Percentiles rank a stretch among this genome's conserved stretches.
Conservation (phyloP, 2,113 vertebrate genomes). For the Rhynchopsitta pachyrhyncha region DNA sequence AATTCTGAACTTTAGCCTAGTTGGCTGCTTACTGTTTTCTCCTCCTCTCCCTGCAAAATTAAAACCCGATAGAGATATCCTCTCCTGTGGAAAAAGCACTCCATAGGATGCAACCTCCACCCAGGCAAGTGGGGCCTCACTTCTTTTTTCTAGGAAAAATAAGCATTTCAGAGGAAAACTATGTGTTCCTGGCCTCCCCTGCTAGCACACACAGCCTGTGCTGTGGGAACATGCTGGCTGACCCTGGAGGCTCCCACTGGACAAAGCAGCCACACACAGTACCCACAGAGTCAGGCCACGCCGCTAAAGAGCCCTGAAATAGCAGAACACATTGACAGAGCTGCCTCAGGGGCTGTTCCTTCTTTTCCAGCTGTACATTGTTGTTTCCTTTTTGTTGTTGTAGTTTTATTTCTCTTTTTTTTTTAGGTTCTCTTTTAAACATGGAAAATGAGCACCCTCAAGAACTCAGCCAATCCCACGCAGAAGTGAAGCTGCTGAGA, state of each 20-base stretch:
- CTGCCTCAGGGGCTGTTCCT: neutral
- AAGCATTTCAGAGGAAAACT: neutral
- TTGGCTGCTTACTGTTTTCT: neutral
- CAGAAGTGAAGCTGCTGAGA: neutral
- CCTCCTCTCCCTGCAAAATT: neutral
- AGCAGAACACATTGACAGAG: neutral
- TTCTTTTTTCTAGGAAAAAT: neutral
- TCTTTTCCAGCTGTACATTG: neutral
- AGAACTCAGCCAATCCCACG: neutral
- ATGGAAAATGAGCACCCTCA: conserved; percentile 53
- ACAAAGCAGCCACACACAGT: neutral
- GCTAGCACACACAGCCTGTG: neutral
- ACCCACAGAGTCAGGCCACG: neutral
- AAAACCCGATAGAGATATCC: neutral
- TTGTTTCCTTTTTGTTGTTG: neutral
- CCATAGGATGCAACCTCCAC: neutral
- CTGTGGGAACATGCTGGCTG: neutral
- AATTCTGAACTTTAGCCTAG: neutral
- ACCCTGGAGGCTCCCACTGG: neutral
- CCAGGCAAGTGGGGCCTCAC: neutral
- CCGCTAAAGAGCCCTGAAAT: neutral
- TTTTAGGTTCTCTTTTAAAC: conserved; percentile 76
- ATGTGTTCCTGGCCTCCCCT: neutral
- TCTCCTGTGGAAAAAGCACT: conserved; percentile 9
- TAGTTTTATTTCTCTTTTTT: neutral